These are phyloP conservation scores for Laodelphax striatellus DNA, from an alignment of 1,140 invertebrate species.

Conservation along the genomic window DNA sequence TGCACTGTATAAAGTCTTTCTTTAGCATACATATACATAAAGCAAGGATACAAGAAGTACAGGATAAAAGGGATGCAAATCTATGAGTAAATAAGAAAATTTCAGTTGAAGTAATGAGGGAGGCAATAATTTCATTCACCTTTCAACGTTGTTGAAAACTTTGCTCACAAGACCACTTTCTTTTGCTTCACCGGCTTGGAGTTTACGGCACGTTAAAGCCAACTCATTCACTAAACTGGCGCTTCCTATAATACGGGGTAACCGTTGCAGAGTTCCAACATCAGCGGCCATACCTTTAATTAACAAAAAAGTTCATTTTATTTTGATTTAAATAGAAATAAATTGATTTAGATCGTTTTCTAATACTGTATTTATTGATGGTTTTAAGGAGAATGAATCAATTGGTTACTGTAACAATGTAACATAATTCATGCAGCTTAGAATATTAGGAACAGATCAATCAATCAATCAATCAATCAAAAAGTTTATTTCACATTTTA, in stretches of 20 bases:
- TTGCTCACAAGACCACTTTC: constrained; percentile 61
- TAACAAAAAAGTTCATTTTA: background rate
- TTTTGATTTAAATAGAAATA: background rate
- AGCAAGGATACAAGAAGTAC: too few species aligned
- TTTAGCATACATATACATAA: too few species aligned
- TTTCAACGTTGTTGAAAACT: constrained; percentile 38
- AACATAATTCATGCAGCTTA: too few species aligned
- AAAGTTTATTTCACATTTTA: too few species aligned
- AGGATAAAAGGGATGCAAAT: too few species aligned
- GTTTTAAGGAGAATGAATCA: background rate
- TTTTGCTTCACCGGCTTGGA: constrained; percentile 68
- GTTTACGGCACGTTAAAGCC: constrained; percentile 73
- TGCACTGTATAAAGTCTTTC: too few species aligned
- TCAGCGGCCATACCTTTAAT: constrained; percentile 72
- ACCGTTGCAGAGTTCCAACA: constrained; percentile 83
- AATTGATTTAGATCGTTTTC: background rate
- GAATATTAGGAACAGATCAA: too few species aligned
- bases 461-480: too few species aligned
- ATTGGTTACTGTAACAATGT: too few species aligned
- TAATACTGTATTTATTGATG: background rate
- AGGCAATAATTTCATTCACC: too few species aligned
- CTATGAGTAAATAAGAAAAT: too few species aligned
- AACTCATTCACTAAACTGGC: constrained; percentile 79
- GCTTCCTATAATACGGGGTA: constrained; percentile 87
- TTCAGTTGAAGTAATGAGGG: too few species aligned